Evolutionary conservation across 2,888 invertebrate genomes (phyloP).

Genomic region (Acanthacorydalis orientalis): DNA sequence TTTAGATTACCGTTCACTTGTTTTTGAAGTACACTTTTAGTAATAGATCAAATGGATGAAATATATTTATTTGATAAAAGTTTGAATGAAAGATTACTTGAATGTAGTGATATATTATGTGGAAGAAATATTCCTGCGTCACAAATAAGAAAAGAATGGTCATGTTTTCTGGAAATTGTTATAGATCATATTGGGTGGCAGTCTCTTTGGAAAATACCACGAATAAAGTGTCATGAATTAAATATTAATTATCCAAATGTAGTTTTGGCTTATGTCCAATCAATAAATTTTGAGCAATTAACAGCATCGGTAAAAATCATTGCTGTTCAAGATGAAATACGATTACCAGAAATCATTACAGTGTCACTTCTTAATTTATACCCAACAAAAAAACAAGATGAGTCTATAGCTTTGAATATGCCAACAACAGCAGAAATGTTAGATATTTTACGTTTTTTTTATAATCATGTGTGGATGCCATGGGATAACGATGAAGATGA

Average conservation of each 20-base stretch:
- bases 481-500: conserved; percentile 52
- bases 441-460: conserved; percentile 48
- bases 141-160: conserved; percentile 35
- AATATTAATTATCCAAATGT: conserved; percentile 47
- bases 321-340: conserved; percentile 44
- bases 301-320: conserved; percentile 39
- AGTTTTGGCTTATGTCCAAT: conserved; percentile 38
- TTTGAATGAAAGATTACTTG: conserved; percentile 33
- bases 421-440: conserved; percentile 42
- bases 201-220: conserved; percentile 51
- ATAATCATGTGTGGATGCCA: conserved; percentile 48
- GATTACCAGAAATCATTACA: conserved; percentile 38
- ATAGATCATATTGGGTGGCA: conserved; percentile 53
- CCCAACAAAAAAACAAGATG: conserved; percentile 43
- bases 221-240: conserved; percentile 42
- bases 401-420: conserved; percentile 35
- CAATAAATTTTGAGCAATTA: conserved; percentile 35
- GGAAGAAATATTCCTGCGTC: conserved; percentile 26
- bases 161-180: conserved; percentile 35
- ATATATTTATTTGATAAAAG: conserved; percentile 40
- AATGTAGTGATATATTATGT: conserved; percentile 32
- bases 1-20: not conserved
- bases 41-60: conserved; percentile 28
- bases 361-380: conserved; percentile 44
- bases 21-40: not conserved